Evolutionary conservation across 2,113 vertebrate species (phyloP).

Genomic region (Chaetura pelagica): DNA sequence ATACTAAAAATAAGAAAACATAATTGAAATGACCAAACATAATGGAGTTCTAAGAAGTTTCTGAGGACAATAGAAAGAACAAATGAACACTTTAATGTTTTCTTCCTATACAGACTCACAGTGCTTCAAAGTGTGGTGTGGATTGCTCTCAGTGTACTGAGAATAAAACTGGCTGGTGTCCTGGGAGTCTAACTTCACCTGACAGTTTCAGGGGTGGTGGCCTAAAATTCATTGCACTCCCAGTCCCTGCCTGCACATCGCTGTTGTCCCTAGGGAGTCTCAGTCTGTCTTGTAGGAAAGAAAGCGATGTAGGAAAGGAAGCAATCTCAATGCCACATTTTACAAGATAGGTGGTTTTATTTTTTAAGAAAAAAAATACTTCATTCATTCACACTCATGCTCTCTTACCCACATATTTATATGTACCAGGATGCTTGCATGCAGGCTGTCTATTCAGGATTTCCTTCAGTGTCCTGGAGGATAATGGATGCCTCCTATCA

Average conservation of each 20-base stretch:
- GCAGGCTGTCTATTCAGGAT: neutral
- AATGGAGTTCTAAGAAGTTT: neutral
- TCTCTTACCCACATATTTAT: neutral
- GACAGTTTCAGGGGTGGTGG: neutral
- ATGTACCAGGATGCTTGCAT: neutral
- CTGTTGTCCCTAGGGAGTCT: neutral
- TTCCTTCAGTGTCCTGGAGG: neutral
- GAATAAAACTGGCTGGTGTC: neutral
- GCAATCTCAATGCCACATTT: neutral
- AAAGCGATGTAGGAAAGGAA: neutral
- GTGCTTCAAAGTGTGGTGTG: neutral
- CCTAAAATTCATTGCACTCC: neutral
- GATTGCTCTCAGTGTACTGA: fast-evolving
- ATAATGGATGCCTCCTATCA: neutral
- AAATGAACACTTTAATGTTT: neutral
- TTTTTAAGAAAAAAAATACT: neutral
- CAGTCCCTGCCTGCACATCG: neutral
- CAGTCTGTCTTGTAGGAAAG: neutral
- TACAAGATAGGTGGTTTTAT: neutral
- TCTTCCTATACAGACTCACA: neutral
- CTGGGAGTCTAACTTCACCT: neutral
- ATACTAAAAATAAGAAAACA: neutral
- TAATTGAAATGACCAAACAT: neutral
- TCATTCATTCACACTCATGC: neutral
- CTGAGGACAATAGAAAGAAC: neutral